Conservation (phyloP, 2,888 invertebrate genomes). For the Herminia tarsipennalis region DNA sequence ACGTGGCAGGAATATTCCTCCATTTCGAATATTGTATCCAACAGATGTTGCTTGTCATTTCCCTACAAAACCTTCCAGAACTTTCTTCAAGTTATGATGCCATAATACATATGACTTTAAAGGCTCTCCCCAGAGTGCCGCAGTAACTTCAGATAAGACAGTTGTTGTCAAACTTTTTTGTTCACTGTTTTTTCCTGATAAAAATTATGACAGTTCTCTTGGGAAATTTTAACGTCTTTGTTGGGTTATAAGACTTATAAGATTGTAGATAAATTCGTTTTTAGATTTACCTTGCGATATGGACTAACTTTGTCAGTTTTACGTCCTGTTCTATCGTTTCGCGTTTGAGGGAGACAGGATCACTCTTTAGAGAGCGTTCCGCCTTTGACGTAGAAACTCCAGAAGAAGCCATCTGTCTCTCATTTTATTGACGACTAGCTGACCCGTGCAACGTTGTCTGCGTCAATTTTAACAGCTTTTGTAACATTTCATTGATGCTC, state of each 20-base stretch:
- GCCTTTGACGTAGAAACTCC: too few relatives aligned
- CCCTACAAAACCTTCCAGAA: constrained; percentile 42
- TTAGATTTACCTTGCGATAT: neutral
- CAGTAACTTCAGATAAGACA: constrained; percentile 25
- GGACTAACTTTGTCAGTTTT: neutral
- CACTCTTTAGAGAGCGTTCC: too few relatives aligned
- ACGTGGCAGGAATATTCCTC: constrained; percentile 30
- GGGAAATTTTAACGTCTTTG: constrained; percentile 2
- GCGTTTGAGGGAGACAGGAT: too few relatives aligned
- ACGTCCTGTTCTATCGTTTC: too few relatives aligned
- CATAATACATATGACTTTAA: constrained; percentile 41
- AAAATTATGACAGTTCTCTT: constrained; percentile 13
- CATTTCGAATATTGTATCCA: constrained; percentile 41
- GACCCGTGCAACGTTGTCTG: too few relatives aligned
- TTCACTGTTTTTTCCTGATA: constrained; percentile 10
- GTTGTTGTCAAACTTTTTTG: constrained; percentile 32
- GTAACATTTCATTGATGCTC: too few relatives aligned
- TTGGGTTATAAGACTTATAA: neutral
- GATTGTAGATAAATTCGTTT: neutral
- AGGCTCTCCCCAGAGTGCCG: constrained; percentile 29
- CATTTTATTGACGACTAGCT: too few relatives aligned
- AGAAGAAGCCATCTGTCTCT: too few relatives aligned
- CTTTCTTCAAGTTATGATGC: constrained; percentile 41
- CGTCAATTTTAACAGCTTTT: too few relatives aligned
- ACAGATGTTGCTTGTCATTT: constrained; percentile 53